A percentile compares a stretch with the other conserved stretches of the same genome.
phyloP scores from a whole-genome alignment of 2,113 vertebrate genomes.

The Phrynocephalus versicolor region DNA sequence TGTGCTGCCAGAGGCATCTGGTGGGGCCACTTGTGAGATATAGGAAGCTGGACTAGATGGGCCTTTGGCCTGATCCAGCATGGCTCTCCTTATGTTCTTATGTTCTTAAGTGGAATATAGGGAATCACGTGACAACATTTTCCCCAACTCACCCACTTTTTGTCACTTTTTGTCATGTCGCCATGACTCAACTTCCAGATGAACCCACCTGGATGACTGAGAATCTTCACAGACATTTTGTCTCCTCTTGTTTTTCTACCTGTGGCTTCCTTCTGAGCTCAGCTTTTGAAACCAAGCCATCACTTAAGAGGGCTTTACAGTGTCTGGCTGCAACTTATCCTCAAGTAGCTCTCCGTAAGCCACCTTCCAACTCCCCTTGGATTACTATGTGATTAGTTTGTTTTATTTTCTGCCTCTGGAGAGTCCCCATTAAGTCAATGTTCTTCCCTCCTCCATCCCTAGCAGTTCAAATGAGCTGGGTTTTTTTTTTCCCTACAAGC shows the following conservation, averaged over 20 bases:
- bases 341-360: slow-evolving; percentile 75
- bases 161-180: too few relatives aligned
- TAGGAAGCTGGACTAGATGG: too few relatives aligned
- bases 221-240: not conserved
- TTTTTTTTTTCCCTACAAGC: slow-evolving; percentile 87
- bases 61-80: too few relatives aligned
- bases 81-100: too few relatives aligned
- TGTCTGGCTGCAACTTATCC: slow-evolving; percentile 66
- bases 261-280: slow-evolving; percentile 6
- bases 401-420: slow-evolving; percentile 78
- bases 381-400: slow-evolving; percentile 85
- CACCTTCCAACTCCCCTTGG: slow-evolving; percentile 76
- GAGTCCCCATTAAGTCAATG: slow-evolving; percentile 82
- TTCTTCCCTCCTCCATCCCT: slow-evolving; percentile 80
- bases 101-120: too few relatives aligned
- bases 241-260: not conserved
- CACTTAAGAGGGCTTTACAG: slow-evolving; percentile 28
- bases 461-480: slow-evolving; percentile 88
- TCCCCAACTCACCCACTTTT: too few relatives aligned
- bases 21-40: too few relatives aligned
- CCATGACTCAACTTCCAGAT: not conserved
- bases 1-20: too few relatives aligned
- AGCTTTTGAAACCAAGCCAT: slow-evolving; percentile 55
- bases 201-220: too few relatives aligned
- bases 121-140: too few relatives aligned